These are phyloP conservation scores for Pterostichus niger DNA, from an alignment of 2,888 invertebrate species.

Conservation along the genomic window DNA sequence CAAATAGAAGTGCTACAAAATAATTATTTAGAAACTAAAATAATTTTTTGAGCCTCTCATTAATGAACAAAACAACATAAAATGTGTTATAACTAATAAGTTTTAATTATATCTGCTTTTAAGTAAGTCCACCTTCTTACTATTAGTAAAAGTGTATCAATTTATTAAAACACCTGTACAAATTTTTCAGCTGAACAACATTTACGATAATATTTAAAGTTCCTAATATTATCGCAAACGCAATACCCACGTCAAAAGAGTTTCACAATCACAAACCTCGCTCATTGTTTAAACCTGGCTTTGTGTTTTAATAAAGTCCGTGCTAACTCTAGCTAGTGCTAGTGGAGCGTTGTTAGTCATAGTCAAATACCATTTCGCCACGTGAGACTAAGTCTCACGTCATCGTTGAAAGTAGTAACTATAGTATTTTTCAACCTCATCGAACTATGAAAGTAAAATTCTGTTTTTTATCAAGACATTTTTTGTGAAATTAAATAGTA, in stretches of 20 bases:
- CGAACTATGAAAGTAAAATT: constrained; percentile 5
- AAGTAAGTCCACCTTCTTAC: no score
- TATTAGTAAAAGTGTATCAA: no score
- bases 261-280: neutral
- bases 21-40: no score
- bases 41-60: no score
- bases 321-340: neutral
- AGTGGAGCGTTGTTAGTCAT: constrained; percentile 18
- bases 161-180: no score
- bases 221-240: neutral
- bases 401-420: constrained; percentile 39
- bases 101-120: no score
- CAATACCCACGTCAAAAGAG: neutral
- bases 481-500: neutral
- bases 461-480: neutral
- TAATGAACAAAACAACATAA: no score
- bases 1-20: no score
- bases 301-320: neutral
- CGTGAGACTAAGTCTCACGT: constrained; percentile 12
- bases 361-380: neutral
- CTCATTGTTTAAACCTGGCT: constrained; percentile 15
- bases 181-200: no score
- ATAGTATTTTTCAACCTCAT: neutral
- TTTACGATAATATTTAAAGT: no score
- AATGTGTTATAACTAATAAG: no score